A percentile compares a stretch with the other conserved stretches of the same genome.
phyloP scores from a whole-genome alignment of 2,888 invertebrate genomes.

The Griposia aprilina region DNA sequence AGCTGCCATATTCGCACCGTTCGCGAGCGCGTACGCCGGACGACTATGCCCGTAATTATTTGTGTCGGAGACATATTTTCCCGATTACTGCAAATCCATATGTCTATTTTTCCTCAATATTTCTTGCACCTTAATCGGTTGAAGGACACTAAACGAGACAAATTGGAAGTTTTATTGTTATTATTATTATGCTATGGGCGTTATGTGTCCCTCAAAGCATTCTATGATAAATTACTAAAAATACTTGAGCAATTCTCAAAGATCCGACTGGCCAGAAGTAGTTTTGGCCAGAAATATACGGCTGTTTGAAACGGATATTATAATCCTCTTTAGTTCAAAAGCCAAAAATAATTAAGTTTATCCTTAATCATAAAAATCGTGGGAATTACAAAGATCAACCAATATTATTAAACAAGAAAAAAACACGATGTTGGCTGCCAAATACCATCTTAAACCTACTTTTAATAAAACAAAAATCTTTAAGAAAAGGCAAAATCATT shows the following conservation, averaged over 20 bases:
- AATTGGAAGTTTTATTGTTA: background rate
- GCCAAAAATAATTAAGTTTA: conserved; percentile 16
- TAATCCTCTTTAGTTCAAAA: conserved; percentile 16
- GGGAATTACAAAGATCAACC: conserved; percentile 29
- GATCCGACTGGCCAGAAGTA: background rate
- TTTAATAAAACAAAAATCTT: conserved; percentile 65
- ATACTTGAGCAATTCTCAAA: background rate
- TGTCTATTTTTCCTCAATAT: no score
- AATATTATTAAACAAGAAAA: conserved; percentile 38
- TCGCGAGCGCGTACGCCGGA: no score
- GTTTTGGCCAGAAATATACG: background rate
- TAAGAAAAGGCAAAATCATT: conserved; percentile 68
- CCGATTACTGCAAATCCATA: no score
- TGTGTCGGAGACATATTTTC: background rate
- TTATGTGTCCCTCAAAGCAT: background rate
- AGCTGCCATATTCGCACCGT: no score
- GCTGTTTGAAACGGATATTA: background rate
- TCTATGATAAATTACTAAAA: background rate
- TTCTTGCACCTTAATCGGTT: background rate
- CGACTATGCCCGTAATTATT: background rate
- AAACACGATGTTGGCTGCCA: conserved; percentile 57
- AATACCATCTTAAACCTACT: conserved; percentile 58
- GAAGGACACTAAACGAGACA: background rate
- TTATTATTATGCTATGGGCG: background rate
- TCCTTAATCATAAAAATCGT: conserved; percentile 40